These are phyloP conservation scores for Brachionus rubens DNA, from an alignment of 1,140 invertebrate species.

Conservation along the genomic window DNA sequence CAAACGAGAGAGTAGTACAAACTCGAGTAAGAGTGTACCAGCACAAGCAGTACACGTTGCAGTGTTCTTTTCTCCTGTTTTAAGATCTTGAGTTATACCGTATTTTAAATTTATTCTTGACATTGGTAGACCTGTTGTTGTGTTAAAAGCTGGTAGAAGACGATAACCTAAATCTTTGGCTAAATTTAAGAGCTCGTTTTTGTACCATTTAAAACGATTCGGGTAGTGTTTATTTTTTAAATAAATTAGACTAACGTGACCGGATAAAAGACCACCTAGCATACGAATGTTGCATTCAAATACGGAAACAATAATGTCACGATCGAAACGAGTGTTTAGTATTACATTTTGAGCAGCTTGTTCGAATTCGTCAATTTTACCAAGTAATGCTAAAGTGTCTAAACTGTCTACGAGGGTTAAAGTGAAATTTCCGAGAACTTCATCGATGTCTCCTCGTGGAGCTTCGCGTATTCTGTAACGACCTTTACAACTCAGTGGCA, in stretches of 20 bases:
- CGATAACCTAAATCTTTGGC: conserved; percentile 87
- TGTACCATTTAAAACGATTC: conserved; percentile 81
- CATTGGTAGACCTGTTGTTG: conserved; percentile 92
- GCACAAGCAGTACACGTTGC: conserved; percentile 90
- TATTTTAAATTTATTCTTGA: conserved; percentile 68
- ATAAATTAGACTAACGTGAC: conserved; percentile 81
- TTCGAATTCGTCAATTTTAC: conserved; percentile 90
- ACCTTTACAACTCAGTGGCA: conserved; percentile 91
- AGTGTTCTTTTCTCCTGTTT: conserved; percentile 62
- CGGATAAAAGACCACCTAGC: conserved; percentile 83
- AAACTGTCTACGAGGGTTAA: conserved; percentile 89
- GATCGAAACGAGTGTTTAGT: conserved; percentile 76
- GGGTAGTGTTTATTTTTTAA: conserved; percentile 69
- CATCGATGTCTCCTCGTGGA: conserved; percentile 89
- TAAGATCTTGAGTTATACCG: conserved; percentile 27
- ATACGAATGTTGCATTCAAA: conserved; percentile 98
- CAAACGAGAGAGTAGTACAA: conserved; percentile 86
- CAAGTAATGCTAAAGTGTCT: conserved; percentile 85
- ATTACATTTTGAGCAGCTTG: conserved; percentile 80
- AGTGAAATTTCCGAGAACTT: conserved; percentile 91
- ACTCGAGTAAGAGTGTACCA: conserved; percentile 95
- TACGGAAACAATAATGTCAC: conserved; percentile 89
- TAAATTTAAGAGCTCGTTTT: conserved; percentile 79
- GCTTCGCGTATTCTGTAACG: conserved; percentile 74
- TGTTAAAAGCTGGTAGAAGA: conserved; percentile 92